Evolutionary conservation across 2,888 invertebrate species (phyloP).

Genomic region (Pterostichus madidus): DNA sequence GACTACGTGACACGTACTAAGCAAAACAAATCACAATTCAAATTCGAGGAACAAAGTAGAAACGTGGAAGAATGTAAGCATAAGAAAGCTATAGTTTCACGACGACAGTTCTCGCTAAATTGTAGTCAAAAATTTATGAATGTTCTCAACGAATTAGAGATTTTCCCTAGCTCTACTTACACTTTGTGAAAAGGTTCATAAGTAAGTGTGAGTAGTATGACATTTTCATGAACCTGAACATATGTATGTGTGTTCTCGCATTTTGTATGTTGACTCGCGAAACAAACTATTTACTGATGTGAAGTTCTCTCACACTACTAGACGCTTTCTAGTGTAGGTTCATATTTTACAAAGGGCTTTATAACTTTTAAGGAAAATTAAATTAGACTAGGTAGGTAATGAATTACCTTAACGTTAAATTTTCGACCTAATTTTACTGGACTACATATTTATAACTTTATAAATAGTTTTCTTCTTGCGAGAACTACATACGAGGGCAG

Average conservation of each 20-base stretch:
- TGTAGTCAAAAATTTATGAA: no score
- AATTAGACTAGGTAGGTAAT: slow-evolving; percentile 37
- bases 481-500: neutral
- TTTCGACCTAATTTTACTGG: slow-evolving; percentile 23
- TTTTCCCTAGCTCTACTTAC: neutral
- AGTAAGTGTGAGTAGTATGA: slow-evolving; percentile 26
- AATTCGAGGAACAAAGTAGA: neutral
- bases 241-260: slow-evolving; percentile 14
- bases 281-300: slow-evolving; percentile 48
- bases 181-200: neutral
- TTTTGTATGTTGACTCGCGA: slow-evolving; percentile 36
- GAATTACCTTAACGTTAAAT: slow-evolving; percentile 42
- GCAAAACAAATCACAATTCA: slow-evolving; percentile 16
- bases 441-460: slow-evolving; percentile 32
- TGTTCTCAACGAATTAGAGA: neutral
- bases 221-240: slow-evolving; percentile 32
- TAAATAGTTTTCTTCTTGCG: neutral
- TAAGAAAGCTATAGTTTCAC: no score
- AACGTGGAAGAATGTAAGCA: no score
- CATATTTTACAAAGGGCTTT: slow-evolving; percentile 44
- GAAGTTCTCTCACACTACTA: slow-evolving; percentile 42
- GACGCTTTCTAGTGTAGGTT: slow-evolving; percentile 12
- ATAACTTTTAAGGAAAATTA: slow-evolving; percentile 43
- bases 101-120: no score
- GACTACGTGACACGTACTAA: slow-evolving; percentile 21